Conservation (phyloP, 2,888 invertebrate species). For the Toxonevra muliebris region DNA sequence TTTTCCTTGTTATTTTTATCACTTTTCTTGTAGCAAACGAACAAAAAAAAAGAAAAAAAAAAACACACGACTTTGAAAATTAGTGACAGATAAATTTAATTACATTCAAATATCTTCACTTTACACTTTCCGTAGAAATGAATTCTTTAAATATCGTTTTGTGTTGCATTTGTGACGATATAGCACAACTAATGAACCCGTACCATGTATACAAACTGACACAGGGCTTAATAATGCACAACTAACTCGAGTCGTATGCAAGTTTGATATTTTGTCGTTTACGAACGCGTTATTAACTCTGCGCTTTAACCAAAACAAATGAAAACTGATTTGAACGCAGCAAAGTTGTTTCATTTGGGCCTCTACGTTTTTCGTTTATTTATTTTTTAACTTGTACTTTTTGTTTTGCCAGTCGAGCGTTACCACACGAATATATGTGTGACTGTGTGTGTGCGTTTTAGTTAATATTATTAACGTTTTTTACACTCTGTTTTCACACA, state of each 20-base stretch:
- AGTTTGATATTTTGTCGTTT: not conserved
- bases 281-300: slow-evolving; percentile 21
- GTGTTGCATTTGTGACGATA: too few relatives aligned
- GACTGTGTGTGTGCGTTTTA: not conserved
- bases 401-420: slow-evolving; percentile 16
- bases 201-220: too few relatives aligned
- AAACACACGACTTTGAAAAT: too few relatives aligned
- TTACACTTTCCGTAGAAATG: not conserved
- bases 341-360: not conserved
- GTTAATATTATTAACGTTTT: too few relatives aligned
- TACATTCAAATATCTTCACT: not conserved
- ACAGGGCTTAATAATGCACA: not conserved
- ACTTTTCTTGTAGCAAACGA: not conserved
- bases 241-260: too few relatives aligned
- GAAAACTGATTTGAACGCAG: slow-evolving; percentile 42
- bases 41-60: too few relatives aligned
- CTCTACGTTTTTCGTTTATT: slow-evolving; percentile 9
- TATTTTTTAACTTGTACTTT: slow-evolving; percentile 5
- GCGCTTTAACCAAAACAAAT: slow-evolving; percentile 43
- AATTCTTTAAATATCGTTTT: too few relatives aligned
- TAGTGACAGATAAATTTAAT: not conserved
- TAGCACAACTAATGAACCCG: too few relatives aligned
- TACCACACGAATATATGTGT: not conserved
- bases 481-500: too few relatives aligned
- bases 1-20: not conserved